Base-by-base conservation (phyloP, 2,797 vertebrate genomes). In the Sphaeramia orbicularis region DNA sequence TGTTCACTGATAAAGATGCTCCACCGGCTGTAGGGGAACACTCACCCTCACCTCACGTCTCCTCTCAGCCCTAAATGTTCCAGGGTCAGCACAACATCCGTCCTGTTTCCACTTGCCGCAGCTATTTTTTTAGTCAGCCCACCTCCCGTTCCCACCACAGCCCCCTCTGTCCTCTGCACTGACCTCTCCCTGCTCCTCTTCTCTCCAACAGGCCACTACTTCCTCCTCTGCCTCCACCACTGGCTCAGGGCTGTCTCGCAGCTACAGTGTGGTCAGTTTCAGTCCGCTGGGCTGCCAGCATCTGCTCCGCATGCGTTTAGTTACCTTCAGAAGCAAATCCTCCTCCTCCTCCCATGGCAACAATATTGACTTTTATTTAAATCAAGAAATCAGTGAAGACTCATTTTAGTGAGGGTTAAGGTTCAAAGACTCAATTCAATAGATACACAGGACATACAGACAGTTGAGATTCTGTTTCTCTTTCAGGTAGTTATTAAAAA, bases 181-280 rank as follows among this genome's bases (percentile, higher is more conserved):
- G 54, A 73, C 78, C 18, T 76, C 65, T 78, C 71, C 73, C 73
- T 53, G 66, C 70, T 57, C 49, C 71, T 75, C 67, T 61, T 43
- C 66, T 50, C 57, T 90, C 89, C 72, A 72, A 71, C 94, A 97
- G 96, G 91, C 89, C 48, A 35, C 77, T 54, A 61, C 84, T 58
- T 94, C 95, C 93, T 92, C 86, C 1, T 94, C 93, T 0, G 94
- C 93, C 82, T 79, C 87, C 85, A 88, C 86, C 65, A 51, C 86
- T 72, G 92, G 90, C 81, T 90, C 86, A 54, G 93, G 87, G 84
- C 93, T 97, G 88, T 80, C 93, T 73, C 96, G 95, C 91, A 96
- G 94, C 93, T 89, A 94, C 90, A 96, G 96, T 89, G 93, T 90
- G 95, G 96, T 99, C 94, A 93, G 95, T 97, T 65, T 61, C 37